Evolutionary conservation across 2,888 invertebrate genomes (phyloP).

Genomic region (Drosophila colorata): DNA sequence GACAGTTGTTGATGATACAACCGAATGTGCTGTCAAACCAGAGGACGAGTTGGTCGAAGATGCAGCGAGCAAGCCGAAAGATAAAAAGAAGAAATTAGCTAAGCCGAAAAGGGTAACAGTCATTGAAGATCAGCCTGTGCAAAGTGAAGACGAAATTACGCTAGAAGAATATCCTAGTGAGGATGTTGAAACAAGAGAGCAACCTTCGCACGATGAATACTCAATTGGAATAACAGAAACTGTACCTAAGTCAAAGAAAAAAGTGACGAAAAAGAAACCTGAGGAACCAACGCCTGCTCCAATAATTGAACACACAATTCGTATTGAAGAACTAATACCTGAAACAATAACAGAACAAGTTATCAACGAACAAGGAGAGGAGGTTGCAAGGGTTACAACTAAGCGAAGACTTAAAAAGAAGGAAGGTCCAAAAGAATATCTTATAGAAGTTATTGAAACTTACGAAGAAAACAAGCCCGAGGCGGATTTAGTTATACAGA

Average conservation of each 20-base stretch:
- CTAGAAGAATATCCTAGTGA: constrained; percentile 83
- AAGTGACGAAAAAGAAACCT: constrained; percentile 57
- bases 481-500: constrained; percentile 85
- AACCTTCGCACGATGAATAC: constrained; percentile 78
- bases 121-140: constrained; percentile 35
- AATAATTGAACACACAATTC: constrained; percentile 66
- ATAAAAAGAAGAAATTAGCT: constrained; percentile 80
- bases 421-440: constrained; percentile 84
- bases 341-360: constrained; percentile 84
- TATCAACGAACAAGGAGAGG: constrained; percentile 78
- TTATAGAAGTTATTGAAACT: constrained; percentile 84
- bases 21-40: constrained; percentile 85
- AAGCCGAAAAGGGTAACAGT: constrained; percentile 50
- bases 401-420: constrained; percentile 84
- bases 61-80: constrained; percentile 1
- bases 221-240: constrained; percentile 60
- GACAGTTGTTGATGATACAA: constrained; percentile 78
- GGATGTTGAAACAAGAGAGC: constrained; percentile 80
- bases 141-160: constrained; percentile 5
- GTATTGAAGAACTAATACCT: constrained; percentile 80
- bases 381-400: constrained; percentile 79
- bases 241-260: constrained; percentile 60
- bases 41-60: constrained; percentile 73
- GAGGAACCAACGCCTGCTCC: constrained; percentile 31
- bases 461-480: constrained; percentile 84